Conservation (phyloP, 1,140 invertebrate genomes). For the Lineus longissimus region DNA sequence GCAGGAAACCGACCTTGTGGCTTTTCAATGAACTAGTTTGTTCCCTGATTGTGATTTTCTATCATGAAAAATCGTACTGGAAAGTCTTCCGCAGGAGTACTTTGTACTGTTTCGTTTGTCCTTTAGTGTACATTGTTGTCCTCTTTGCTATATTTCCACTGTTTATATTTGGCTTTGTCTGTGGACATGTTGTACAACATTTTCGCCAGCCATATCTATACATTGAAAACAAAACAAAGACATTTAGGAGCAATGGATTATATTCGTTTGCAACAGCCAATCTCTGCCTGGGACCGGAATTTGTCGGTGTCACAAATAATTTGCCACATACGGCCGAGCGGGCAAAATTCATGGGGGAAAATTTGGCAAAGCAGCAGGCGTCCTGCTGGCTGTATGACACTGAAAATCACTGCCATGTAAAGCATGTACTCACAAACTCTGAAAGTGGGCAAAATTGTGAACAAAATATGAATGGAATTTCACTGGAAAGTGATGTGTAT, state of each 20-base stretch:
- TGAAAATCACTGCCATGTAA: not conserved
- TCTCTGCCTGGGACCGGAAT: not conserved
- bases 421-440: not conserved
- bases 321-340: not conserved
- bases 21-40: not conserved
- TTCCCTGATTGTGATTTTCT: not conserved
- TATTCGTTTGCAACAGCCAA: not conserved
- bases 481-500: not conserved
- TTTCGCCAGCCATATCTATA: conserved; percentile 1
- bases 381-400: too few relatives aligned
- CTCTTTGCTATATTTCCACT: not conserved
- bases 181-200: not conserved
- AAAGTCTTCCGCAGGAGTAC: not conserved
- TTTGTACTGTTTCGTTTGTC: not conserved
- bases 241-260: not conserved
- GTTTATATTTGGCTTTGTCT: not conserved
- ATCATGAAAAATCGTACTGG: not conserved
- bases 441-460: not conserved
- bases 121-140: not conserved
- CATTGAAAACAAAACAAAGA: not conserved
- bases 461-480: not conserved
- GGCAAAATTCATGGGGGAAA: not conserved
- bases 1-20: not conserved
- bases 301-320: not conserved
- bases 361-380: not conserved